These are phyloP conservation scores for Ctenopoma multispine DNA, from an alignment of 2,797 vertebrate species.

Conservation along the genomic window DNA sequence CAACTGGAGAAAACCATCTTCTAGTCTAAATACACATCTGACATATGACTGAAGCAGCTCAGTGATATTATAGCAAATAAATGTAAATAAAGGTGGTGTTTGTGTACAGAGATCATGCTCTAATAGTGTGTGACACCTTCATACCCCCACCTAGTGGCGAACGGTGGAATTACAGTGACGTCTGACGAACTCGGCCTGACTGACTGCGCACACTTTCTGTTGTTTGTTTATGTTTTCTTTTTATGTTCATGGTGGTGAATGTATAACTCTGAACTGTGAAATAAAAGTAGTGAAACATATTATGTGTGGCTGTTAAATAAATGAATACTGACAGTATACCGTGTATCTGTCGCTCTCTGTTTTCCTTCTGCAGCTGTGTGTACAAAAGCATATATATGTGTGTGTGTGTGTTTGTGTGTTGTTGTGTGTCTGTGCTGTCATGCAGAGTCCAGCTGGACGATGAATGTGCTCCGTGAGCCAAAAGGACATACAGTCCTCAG, in stretches of 20 bases:
- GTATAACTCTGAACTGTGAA: background rate
- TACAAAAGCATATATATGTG: background rate
- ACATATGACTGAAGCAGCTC: background rate
- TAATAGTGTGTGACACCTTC: background rate
- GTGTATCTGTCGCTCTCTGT: constrained; percentile 36
- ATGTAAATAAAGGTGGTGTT: background rate
- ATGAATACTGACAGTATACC: constrained; percentile 24
- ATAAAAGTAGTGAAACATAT: constrained; percentile 1
- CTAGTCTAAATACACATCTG: background rate
- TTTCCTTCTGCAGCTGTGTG: constrained; percentile 10
- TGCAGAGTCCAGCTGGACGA: constrained; percentile 71
- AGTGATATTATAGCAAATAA: background rate
- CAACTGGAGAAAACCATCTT: background rate
- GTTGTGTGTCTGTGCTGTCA: constrained; percentile 42
- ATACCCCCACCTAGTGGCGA: constrained; percentile 63
- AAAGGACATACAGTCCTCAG: constrained; percentile 54
- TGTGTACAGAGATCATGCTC: background rate
- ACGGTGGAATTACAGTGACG: constrained; percentile 5
- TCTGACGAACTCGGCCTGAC: background rate
- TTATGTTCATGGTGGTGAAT: background rate
- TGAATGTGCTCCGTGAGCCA: constrained; percentile 53
- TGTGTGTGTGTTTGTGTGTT: constrained; percentile 18
- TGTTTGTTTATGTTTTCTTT: background rate
- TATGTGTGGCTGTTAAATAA: constrained; percentile 1
- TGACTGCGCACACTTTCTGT: background rate